Conservation (phyloP, 2,113 vertebrate species). For the Hydrochoerus hydrochaeris region DNA sequence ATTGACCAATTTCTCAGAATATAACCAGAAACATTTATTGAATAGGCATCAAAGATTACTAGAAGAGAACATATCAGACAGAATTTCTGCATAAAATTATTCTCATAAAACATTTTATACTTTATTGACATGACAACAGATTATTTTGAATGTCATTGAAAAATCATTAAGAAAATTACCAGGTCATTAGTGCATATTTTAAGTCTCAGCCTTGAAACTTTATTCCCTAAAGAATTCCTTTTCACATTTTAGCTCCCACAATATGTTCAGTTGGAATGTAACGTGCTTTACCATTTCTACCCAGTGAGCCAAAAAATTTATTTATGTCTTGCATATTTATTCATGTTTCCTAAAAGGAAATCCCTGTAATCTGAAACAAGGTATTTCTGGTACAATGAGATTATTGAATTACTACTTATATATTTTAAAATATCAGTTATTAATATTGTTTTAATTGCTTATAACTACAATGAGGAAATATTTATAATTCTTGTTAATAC, state of each 20-base stretch:
- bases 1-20: background rate
- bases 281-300: conserved; percentile 35
- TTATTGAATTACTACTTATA: background rate
- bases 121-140: conserved; percentile 64
- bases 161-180: conserved; percentile 68
- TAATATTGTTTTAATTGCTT: background rate
- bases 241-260: conserved; percentile 48
- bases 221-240: conserved; percentile 50
- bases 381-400: background rate
- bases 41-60: background rate
- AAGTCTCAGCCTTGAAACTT: background rate
- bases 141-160: conserved; percentile 58
- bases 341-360: conserved; percentile 35
- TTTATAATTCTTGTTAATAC: background rate
- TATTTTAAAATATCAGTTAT: background rate
- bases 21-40: conserved; percentile 38
- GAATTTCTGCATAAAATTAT: conserved; percentile 31
- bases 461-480: background rate
- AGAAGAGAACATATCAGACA: background rate
- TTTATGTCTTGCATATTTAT: background rate
- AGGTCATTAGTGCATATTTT: conserved; percentile 43
- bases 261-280: conserved; percentile 58
- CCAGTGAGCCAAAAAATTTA: conserved; percentile 18
- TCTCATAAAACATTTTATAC: conserved; percentile 55
- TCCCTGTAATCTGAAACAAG: background rate